Conservation (phyloP, 2,113 vertebrate species). For the Ptilonorhynchus violaceus region DNA sequence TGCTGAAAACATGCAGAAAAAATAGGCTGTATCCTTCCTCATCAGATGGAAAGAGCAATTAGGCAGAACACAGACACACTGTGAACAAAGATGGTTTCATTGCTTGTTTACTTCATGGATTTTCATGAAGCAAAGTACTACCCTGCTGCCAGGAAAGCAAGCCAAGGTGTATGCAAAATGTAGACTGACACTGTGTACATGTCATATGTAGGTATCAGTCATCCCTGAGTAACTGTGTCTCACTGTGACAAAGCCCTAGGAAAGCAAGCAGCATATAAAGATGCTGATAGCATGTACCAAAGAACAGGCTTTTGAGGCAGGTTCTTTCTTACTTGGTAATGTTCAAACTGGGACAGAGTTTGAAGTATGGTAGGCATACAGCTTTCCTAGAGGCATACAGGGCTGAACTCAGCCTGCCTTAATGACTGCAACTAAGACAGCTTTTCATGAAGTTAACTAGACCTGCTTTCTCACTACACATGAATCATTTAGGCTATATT, state of each 20-base stretch:
- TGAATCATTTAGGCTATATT: background rate
- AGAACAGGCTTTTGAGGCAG: background rate
- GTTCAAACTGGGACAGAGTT: background rate
- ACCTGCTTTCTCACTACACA: background rate
- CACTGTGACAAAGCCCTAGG: background rate
- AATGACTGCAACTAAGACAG: background rate
- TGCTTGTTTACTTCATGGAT: background rate
- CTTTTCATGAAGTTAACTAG: background rate
- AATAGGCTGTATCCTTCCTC: background rate
- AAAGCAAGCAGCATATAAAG: background rate
- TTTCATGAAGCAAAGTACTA: background rate
- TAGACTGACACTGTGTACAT: background rate
- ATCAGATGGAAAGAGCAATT: background rate
- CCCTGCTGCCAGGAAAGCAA: background rate
- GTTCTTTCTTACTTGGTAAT: background rate
- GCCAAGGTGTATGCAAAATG: background rate
- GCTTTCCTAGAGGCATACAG: background rate
- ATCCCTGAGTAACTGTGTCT: background rate
- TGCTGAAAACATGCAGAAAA: background rate
- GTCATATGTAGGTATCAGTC: background rate
- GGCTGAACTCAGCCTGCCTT: background rate
- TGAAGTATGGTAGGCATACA: background rate
- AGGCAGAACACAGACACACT: background rate
- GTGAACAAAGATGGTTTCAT: background rate
- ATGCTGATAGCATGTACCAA: fast-evolving